Percentiles rank a stretch among this genome's conserved stretches.
Conservation (phyloP, 2,888 invertebrate genomes). For the Stratiomys singularior region DNA sequence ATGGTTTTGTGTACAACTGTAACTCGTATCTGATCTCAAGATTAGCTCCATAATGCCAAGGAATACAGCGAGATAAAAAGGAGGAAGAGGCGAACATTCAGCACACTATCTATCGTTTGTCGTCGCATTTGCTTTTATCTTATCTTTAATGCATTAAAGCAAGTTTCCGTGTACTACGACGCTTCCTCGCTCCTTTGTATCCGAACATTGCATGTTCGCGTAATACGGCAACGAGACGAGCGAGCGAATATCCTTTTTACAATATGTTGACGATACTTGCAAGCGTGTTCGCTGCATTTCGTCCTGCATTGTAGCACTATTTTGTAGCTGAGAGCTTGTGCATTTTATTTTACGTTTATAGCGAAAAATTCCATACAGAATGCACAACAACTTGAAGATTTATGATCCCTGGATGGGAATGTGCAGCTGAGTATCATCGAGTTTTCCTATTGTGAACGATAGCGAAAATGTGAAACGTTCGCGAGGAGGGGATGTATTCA, state of each 20-base stretch:
- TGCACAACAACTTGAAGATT: conserved; percentile 19
- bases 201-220: conserved; percentile 15
- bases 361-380: conserved; percentile 32
- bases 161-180: conserved; percentile 5
- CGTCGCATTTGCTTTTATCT: conserved; percentile 33
- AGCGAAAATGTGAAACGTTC: too few relatives aligned
- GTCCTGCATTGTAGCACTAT: conserved; percentile 10
- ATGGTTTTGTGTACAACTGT: conserved; percentile 32
- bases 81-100: conserved; percentile 1
- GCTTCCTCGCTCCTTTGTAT: not conserved
- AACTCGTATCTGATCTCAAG: conserved; percentile 36
- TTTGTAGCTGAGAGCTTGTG: conserved; percentile 26
- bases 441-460: too few relatives aligned
- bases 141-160: conserved; percentile 43
- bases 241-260: conserved; percentile 14
- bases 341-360: conserved; percentile 34
- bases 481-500: too few relatives aligned
- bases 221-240: conserved; percentile 22
- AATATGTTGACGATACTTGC: conserved; percentile 4
- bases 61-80: not conserved
- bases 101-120: conserved; percentile 27
- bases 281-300: not conserved
- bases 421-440: conserved; percentile 24
- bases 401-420: conserved; percentile 16
- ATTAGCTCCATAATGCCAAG: conserved; percentile 34